Base-by-base conservation (phyloP, 1,140 invertebrate genomes). In the Drepana arcuata region DNA sequence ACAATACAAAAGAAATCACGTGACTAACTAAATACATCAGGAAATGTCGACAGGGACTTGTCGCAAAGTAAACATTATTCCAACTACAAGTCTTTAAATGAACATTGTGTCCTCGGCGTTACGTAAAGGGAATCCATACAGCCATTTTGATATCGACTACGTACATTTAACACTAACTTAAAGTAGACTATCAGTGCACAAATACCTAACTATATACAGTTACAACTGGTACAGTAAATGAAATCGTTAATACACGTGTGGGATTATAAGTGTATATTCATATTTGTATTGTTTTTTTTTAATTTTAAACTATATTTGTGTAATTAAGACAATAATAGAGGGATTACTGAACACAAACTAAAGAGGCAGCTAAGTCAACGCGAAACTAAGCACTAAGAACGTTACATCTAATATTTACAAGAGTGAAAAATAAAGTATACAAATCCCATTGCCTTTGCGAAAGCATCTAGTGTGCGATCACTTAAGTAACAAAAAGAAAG, bases 131-230 rank as follows among this genome's bases (percentile, higher is more conserved):
- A 65, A 60, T 52, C 37, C 36, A 69, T 69, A 80, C 72, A 77
- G 72, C 70, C 68, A 70, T n/a, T 73, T 60, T 64, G 29, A 57
- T 60, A 62, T 63, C 59, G 59, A 54, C 41, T 58, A 15, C 63
- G 71, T 9, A 16, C 14, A 28, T 12, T 37, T 61, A 54, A 59
- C 33, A 58, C 43, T 69, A 75, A 73, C 71, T 73, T 75, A 77
- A 70, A 64, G 49, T 52, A 44, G 48, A 68, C 58, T 66, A 73
- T 75, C 70, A 80, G 72, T 80, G 72, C 72, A 71, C 53, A 58
- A 59, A 72, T 55, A 71, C 67, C 27, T 52, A 68, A 63, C 46
- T 75, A 80, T 73, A 42, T 80, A 80, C 70, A 77, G 35, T 40
- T 49, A 66, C 54, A 47, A 71, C 52, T 67, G 57, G 48, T 66